Conservation (phyloP, 2,888 invertebrate genomes). For the Andrena marginata region DNA sequence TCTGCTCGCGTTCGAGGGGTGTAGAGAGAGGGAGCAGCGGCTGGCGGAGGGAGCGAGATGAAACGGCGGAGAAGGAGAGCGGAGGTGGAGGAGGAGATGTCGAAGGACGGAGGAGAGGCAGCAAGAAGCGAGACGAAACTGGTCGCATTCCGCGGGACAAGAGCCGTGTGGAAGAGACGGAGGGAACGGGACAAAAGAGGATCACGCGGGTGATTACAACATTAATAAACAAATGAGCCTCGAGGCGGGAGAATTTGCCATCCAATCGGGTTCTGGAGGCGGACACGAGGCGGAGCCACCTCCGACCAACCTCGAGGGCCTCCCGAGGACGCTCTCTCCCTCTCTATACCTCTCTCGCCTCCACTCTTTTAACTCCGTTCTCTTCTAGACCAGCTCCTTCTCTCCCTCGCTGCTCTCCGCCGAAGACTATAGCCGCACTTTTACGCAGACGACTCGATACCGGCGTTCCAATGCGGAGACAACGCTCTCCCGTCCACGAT, state of each 20-base stretch:
- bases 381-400: slow-evolving; percentile 41
- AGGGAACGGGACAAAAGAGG: slow-evolving; percentile 83
- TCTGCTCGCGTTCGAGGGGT: slow-evolving; percentile 39
- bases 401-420: slow-evolving; percentile 25
- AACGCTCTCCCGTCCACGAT: slow-evolving; percentile 58
- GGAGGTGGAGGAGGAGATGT: slow-evolving; percentile 28
- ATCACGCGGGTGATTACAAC: slow-evolving; percentile 84
- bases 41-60: slow-evolving; percentile 20
- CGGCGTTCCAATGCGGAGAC: slow-evolving; percentile 58
- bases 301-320: slow-evolving; percentile 79
- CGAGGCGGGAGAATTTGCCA: slow-evolving; percentile 81
- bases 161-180: slow-evolving; percentile 67
- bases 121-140: slow-evolving; percentile 79
- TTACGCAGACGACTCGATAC: slow-evolving; percentile 60
- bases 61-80: slow-evolving; percentile 38
- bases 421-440: slow-evolving; percentile 59
- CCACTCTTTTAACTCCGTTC: slow-evolving; percentile 55
- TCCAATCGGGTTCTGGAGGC: slow-evolving; percentile 82
- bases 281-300: slow-evolving; percentile 81
- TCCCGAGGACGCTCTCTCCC: slow-evolving; percentile 69
- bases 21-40: slow-evolving; percentile 38
- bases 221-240: slow-evolving; percentile 85
- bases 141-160: slow-evolving; percentile 83
- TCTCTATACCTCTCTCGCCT: slow-evolving; percentile 69
- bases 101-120: slow-evolving; percentile 67